Evolutionary conservation across 2,797 vertebrate genomes (phyloP), one percentile per base, ranked within the genome.

Genomic region (Lepilemur septentrionalis): DNA sequence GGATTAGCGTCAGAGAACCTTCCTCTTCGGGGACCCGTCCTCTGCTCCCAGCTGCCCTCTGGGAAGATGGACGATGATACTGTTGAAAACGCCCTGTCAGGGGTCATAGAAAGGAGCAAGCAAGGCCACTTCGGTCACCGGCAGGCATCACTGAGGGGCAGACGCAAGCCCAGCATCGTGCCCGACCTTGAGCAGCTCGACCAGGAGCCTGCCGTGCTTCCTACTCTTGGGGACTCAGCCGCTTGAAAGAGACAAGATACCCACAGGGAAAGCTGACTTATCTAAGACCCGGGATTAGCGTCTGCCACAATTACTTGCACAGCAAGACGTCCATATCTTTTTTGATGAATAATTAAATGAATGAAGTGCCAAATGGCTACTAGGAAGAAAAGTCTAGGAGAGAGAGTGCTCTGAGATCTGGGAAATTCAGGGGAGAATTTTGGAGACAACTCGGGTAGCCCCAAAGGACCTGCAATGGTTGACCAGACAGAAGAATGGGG

Each of bases 321-420:
- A 59, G 93, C 89, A 89, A 95, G 93, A 46, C 75, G 52, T 91
- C 93, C 41, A 38, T 93, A 75, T 72, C 69, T 93, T 89, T 89
- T 97, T 78, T 94, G 95, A 96, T 95, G 95, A 95, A 97, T 97
- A 96, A 97, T 96, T 97, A 90, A 97, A 67, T 59, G 38, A 81
- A 89, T 17, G 41, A 92, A 93, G 91, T 41, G 88, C 89, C 75
- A 75, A 91, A 91, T 72, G 93, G 65, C 86, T 94, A 52, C 73
- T 73, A 50, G 88, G 83, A 95, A 83, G 59, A 63, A 63, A 78
- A 35, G 43, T 80, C 69, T 61, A 70, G 82, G 30, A 89, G 30
- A 30, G 35, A 90, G 55, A 30, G 38, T 17, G 73, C 35, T 88
- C 59, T 35, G 32, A 86, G 88, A 91, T 67, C 59, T 67, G 15